Base-by-base conservation (phyloP, 2,113 vertebrate species). In the Phalacrocorax pelagicus region DNA sequence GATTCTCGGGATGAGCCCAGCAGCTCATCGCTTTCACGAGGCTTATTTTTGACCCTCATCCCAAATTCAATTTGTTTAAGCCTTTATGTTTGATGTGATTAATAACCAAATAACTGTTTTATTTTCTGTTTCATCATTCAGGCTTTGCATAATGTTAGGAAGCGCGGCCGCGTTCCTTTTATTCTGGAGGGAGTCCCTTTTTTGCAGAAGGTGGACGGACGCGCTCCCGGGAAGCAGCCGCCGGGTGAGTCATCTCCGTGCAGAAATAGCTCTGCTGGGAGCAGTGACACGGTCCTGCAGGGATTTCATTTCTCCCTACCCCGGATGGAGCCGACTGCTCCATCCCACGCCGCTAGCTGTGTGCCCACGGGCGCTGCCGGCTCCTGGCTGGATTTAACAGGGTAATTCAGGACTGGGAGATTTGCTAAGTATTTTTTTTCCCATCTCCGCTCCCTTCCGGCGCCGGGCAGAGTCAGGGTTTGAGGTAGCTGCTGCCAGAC, bases 1-100 rank as follows among this genome's bases (percentile, higher is more conserved):
- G 0, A 7, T 2, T 27, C 26, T 34, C 0, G 0, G 0, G 1
- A 21, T 9, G 77, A 83, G 19, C 67, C 36, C 36, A 0, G 36
- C 47, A 3, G 10, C 17, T 70, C 69, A 2, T 10, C 1, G 4
- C 30, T 80, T 13, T 27, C 21, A 21, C 9, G 29, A 0, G 38
- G 42, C 5, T 0, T 4, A 2, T 47, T 5, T 20, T 20, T 34
- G 27, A 36, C 26, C 51, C 54, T 38, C 26, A 2, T 16, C 72
- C 77, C 12, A 1, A 24, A 5, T 6, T 9, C 55, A 3, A 5
- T 29, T 15, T 12, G 20, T 23, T 34, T 13, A 8, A 86, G 12
- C 34, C 49, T 27, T 74, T 21, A 7, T 2, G 1, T 54, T 55
- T 2, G 20, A 22, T 1, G 6, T 3, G 3, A 20, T 52, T 77